Evolutionary conservation across 2,888 invertebrate species (phyloP), one percentile per base, ranked within the genome.

Genomic region (Polyommatus icarus): DNA sequence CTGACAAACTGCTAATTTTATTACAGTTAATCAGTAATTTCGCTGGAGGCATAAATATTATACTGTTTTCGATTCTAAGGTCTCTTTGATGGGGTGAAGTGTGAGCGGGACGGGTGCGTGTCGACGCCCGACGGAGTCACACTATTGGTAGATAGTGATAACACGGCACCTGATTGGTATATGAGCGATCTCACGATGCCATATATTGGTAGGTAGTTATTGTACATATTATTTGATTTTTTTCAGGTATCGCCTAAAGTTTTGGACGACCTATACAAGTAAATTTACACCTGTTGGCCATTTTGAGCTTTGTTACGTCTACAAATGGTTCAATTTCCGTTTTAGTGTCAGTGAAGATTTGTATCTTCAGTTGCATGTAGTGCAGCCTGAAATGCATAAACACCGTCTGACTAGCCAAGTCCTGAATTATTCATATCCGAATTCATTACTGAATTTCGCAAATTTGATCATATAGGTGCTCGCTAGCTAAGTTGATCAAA

Each of bases 351-450:
- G 5, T 12, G 15, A 67, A 67, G 67, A 67, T 67, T 32, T 18
- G 29, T 67, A 67, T 67, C 29, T 18, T 67, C 15, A 32, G 15
- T 32, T 32, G 29, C 67, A 32, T 67, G 67, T 32, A 67, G 6
- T 67, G 67, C 29, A 67, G 5, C 73, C 18, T 46, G 12, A 73
- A 46, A 50, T 50, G 73, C 50, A 73, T 73, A 73, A 73, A 73
- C 73, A 73, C 24, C 24, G 73, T 24, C 73, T 73, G 73, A 73
- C 73, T 73, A 73, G 73, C 73, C 50, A 73, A 73, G 73, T 73
- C 73, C 1, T 73, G 73, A 73, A 73, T 73, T 46, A 73, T 73
- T 73, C 73, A 73, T 46, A 46, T 24, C 20, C 40, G 73, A 73
- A 73, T 73, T 40, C 72, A 72, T 72, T 72, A 72, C 36, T 40